Evolutionary conservation across 1,140 invertebrate genomes (phyloP).

Genomic region (Bombus fervidus): DNA sequence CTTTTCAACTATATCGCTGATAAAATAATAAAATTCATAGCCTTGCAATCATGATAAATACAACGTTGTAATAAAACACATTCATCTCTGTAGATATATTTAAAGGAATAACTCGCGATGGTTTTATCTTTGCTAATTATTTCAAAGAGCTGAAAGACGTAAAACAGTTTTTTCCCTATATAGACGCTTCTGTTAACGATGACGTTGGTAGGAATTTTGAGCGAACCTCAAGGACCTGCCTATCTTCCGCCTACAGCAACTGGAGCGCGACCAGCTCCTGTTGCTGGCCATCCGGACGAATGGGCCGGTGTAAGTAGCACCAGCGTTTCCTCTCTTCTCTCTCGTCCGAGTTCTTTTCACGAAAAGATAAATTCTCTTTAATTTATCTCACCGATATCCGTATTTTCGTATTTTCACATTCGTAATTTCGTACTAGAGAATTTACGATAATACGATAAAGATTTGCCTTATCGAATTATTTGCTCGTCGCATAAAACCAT

Average conservation of each 20-base stretch:
- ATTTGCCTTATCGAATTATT: no score
- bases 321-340: neutral
- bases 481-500: neutral
- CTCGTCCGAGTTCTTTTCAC: neutral
- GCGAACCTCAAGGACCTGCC: slow-evolving; percentile 81
- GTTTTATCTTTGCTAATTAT: neutral
- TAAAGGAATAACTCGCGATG: neutral
- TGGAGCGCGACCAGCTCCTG: slow-evolving; percentile 45
- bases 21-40: neutral
- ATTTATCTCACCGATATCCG: neutral
- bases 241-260: slow-evolving; percentile 83
- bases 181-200: slow-evolving; percentile 74
- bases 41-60: neutral
- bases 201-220: slow-evolving; percentile 74
- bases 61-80: neutral
- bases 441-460: neutral
- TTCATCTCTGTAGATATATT: neutral
- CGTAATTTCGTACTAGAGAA: no score
- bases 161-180: slow-evolving; percentile 30
- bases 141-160: neutral
- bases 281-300: slow-evolving; percentile 77
- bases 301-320: slow-evolving; percentile 78
- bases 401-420: neutral
- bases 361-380: neutral
- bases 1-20: neutral